A percentile compares a stretch with the other conserved stretches of the same genome.
phyloP scores from a whole-genome alignment of 2,888 invertebrate species.

The Rotaria magnacalcarata region DNA sequence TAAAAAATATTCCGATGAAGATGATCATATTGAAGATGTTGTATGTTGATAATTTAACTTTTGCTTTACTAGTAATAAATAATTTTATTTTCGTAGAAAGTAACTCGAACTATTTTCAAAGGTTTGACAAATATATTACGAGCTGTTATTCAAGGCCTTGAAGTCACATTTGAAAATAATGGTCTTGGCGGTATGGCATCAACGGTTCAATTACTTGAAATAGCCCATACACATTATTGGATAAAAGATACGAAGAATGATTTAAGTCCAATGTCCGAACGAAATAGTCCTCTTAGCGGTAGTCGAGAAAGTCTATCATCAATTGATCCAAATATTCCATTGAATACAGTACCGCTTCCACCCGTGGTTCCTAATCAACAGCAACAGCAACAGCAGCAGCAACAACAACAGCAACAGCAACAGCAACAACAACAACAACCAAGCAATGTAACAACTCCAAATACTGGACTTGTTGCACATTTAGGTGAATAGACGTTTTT shows the following conservation, averaged over 20 bases:
- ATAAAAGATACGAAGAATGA: not conserved
- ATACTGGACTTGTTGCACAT: constrained; percentile 38
- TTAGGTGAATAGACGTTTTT: constrained; percentile 34
- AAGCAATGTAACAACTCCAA: constrained; percentile 30
- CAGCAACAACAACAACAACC: not conserved
- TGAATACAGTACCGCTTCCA: not conserved
- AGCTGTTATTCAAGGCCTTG: constrained; percentile 81
- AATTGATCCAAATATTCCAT: not conserved
- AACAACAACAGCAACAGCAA: not conserved
- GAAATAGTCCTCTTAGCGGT: constrained; percentile 38
- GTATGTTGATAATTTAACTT: constrained; percentile 55
- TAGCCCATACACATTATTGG: constrained; percentile 95
- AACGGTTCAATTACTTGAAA: constrained; percentile 90
- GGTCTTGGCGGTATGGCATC: constrained; percentile 90
- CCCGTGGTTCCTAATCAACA: not conserved
- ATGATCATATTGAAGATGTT: constrained; percentile 87
- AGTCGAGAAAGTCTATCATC: constrained; percentile 44
- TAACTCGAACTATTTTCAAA: constrained; percentile 85
- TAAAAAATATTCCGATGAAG: constrained; percentile 75
- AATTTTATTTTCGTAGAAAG: constrained; percentile 50
- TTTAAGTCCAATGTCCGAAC: constrained; percentile 44
- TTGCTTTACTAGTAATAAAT: not conserved
- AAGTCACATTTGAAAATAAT: constrained; percentile 83
- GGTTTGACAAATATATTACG: constrained; percentile 87
- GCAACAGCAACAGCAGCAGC: not conserved